Percentiles rank a stretch among this genome's conserved stretches.
These are phyloP conservation scores for Tridacna gigas DNA, from an alignment of 2,888 invertebrate genomes.

Conservation along the genomic window DNA sequence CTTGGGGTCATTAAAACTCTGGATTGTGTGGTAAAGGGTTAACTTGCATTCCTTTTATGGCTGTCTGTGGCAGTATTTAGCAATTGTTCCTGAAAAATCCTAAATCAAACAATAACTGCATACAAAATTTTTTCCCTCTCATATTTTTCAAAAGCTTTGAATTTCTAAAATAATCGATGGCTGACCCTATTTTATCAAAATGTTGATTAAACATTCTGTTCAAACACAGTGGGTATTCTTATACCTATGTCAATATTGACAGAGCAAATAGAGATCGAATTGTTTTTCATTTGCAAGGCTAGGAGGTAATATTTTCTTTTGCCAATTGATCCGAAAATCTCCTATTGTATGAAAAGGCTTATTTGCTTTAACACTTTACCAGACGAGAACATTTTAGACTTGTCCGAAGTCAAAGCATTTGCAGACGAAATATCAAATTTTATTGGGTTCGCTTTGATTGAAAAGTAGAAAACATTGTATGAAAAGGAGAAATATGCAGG, in stretches of 20 bases:
- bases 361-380: slow-evolving; percentile 7
- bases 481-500: no score
- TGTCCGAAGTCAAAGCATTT: no score
- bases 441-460: no score
- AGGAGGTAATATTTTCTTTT: slow-evolving; percentile 64
- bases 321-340: slow-evolving; percentile 66
- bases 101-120: neutral
- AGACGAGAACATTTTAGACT: no score
- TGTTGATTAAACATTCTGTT: slow-evolving; percentile 64
- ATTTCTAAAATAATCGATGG: slow-evolving; percentile 65
- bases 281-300: slow-evolving; percentile 51
- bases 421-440: no score
- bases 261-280: slow-evolving; percentile 64
- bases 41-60: neutral
- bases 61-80: neutral
- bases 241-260: slow-evolving; percentile 60
- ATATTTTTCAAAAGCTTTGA: slow-evolving; percentile 58
- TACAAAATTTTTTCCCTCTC: slow-evolving; percentile 33
- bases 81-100: slow-evolving; percentile 16
- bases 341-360: slow-evolving; percentile 29
- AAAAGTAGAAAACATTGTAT: no score
- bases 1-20: no score
- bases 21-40: no score
- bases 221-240: slow-evolving; percentile 65
- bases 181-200: slow-evolving; percentile 55